A percentile compares a stretch with the other conserved stretches of the same genome.
These are phyloP conservation scores for Tiliqua scincoides DNA, from an alignment of 2,113 vertebrate species.

Conservation along the genomic window DNA sequence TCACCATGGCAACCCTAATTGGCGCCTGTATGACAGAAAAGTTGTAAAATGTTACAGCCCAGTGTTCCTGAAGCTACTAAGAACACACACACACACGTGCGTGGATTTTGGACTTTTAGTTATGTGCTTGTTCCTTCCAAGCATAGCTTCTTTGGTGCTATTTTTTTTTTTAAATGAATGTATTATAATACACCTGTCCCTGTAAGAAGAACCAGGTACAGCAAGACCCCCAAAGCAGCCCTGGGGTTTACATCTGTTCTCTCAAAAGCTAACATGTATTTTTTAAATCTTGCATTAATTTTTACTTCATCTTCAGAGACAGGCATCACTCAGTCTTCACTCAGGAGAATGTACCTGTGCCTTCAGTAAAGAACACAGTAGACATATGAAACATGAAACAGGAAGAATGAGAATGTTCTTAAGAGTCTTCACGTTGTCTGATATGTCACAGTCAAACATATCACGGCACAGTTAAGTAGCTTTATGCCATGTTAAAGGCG, in stretches of 20 bases:
- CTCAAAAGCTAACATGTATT: not conserved
- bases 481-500: not conserved
- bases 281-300: slow-evolving; percentile 21
- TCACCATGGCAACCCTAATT: not conserved
- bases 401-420: not conserved
- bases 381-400: not conserved
- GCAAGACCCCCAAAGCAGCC: not conserved
- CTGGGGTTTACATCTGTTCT: not conserved
- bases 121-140: not conserved
- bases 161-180: not conserved
- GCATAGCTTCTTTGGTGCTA: not conserved
- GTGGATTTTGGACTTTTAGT: not conserved
- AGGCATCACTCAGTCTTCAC: not conserved
- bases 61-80: not conserved
- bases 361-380: not conserved
- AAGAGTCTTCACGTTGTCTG: not conserved
- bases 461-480: not conserved
- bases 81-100: not conserved
- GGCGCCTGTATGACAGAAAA: not conserved
- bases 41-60: not conserved
- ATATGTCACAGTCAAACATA: not conserved
- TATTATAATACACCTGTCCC: not conserved
- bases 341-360: not conserved
- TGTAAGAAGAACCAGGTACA: not conserved
- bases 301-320: not conserved